phyloP scores from a whole-genome alignment of 2,113 vertebrate genomes.

The Phainopepla nitens region DNA sequence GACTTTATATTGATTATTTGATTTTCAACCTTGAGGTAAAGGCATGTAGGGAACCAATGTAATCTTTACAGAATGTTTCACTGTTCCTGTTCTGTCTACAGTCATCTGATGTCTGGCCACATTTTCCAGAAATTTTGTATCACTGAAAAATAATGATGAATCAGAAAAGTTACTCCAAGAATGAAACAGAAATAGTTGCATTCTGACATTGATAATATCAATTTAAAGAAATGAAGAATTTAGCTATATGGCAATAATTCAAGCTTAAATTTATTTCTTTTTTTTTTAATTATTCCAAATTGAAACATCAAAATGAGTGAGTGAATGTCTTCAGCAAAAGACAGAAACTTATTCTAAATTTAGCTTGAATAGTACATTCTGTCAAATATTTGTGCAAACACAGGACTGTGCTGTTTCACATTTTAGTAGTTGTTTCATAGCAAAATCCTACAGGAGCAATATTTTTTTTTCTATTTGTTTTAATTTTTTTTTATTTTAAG shows the following conservation, averaged over 20 bases:
- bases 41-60: neutral
- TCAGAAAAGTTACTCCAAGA: neutral
- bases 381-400: neutral
- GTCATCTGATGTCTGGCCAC: neutral
- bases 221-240: neutral
- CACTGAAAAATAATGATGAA: neutral
- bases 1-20: constrained; percentile 24
- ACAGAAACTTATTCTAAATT: neutral
- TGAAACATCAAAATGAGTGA: neutral
- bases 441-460: neutral
- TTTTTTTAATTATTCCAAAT: neutral
- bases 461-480: neutral
- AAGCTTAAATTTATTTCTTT: neutral
- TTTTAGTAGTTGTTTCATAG: neutral
- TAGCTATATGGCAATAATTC: neutral
- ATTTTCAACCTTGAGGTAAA: constrained; percentile 17
- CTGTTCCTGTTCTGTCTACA: neutral
- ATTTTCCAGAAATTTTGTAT: neutral
- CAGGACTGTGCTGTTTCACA: neutral
- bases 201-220: neutral
- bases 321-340: neutral
- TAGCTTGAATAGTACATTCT: neutral
- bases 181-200: neutral
- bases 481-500: neutral
- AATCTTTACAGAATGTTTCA: neutral